phyloP scores from a whole-genome alignment of 2,797 vertebrate species.

The Atherinosoma microstoma region DNA sequence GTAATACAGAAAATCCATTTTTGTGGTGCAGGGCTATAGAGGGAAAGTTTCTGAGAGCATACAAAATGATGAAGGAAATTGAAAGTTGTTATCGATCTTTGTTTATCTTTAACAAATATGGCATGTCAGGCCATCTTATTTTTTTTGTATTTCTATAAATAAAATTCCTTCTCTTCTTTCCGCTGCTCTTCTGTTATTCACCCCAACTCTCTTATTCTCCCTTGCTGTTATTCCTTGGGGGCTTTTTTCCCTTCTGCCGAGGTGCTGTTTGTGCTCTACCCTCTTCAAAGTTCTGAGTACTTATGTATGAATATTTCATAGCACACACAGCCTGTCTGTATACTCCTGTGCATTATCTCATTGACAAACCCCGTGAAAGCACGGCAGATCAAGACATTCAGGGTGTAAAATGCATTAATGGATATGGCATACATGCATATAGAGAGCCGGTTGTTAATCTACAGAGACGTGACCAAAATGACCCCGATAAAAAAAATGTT shows the following conservation, averaged over 20 bases:
- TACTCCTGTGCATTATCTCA: constrained; percentile 60
- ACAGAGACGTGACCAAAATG: constrained; percentile 44
- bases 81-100: constrained; percentile 30
- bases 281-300: constrained; percentile 72
- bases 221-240: constrained; percentile 51
- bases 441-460: constrained; percentile 35
- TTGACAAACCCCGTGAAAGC: constrained; percentile 42
- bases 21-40: background rate
- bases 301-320: constrained; percentile 79
- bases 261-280: constrained; percentile 67
- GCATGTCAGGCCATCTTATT: constrained; percentile 15
- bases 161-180: constrained; percentile 31
- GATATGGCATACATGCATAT: constrained; percentile 24
- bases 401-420: constrained; percentile 39
- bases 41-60: constrained; percentile 13
- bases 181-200: constrained; percentile 33
- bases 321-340: constrained; percentile 50
- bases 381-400: constrained; percentile 6
- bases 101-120: constrained; percentile 1
- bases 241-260: constrained; percentile 58
- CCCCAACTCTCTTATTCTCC: constrained; percentile 36
- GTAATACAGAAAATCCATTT: background rate
- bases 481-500: constrained; percentile 19
- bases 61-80: constrained; percentile 13
- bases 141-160: constrained; percentile 45